Conservation (phyloP, 1,140 invertebrate genomes). For the Cotesia typhae region DNA sequence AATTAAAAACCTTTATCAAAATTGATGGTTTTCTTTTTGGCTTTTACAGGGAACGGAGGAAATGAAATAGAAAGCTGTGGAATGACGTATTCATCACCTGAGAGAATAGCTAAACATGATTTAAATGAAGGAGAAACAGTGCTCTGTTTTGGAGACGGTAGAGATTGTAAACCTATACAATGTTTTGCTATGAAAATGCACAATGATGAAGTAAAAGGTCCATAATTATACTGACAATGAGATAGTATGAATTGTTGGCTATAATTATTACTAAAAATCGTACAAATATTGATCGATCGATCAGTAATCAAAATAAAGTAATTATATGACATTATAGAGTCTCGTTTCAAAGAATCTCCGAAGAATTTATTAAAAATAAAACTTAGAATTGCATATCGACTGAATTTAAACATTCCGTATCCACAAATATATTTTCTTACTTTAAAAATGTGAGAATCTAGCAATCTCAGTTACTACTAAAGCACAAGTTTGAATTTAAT, state of each 20-base stretch:
- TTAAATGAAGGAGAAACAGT: conserved; percentile 46
- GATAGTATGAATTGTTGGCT: neutral
- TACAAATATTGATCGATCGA: neutral
- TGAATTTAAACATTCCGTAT: conserved; percentile 21
- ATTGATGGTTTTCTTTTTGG: neutral
- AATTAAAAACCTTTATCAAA: too few species aligned
- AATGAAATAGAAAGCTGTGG: conserved; percentile 34
- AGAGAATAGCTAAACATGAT: conserved; percentile 45
- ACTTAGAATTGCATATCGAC: neutral
- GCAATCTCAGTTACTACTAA: neutral
- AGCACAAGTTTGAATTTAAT: too few species aligned
- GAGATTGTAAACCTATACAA: conserved; percentile 49
- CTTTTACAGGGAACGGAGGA: neutral
- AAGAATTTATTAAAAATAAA: conserved; percentile 10
- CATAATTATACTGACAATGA: conserved; percentile 16
- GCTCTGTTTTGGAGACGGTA: conserved; percentile 46
- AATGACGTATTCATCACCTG: conserved; percentile 34
- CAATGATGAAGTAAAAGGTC: conserved; percentile 38
- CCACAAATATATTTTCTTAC: conserved; percentile 20
- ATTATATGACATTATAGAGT: neutral
- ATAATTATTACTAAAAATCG: conserved; percentile 1
- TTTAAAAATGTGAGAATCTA: neutral
- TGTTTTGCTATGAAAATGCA: conserved; percentile 46
- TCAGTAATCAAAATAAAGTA: neutral
- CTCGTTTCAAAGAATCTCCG: conserved; percentile 5